Evolutionary conservation across 2,888 invertebrate genomes (phyloP).

Genomic region (Rhamnusium bicolor): DNA sequence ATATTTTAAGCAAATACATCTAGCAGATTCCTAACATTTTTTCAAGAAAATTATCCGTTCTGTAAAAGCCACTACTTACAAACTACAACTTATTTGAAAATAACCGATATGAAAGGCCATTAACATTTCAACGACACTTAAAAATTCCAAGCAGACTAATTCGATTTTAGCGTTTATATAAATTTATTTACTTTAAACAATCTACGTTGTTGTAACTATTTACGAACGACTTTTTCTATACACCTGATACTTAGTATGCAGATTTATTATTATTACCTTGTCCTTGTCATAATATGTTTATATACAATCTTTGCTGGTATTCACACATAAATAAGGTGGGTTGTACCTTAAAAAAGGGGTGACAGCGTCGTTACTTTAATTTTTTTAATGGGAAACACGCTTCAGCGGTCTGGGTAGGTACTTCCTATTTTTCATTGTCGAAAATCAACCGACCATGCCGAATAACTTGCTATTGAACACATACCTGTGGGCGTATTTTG

Average conservation of each 20-base stretch:
- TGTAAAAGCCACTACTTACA: too few species aligned
- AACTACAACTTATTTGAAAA: too few species aligned
- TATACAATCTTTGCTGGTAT: background rate
- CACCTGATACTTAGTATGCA: conserved; percentile 14
- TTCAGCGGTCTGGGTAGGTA: conserved; percentile 47
- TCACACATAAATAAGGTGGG: conserved; percentile 8
- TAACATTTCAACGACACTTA: too few species aligned
- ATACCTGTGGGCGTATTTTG: conserved; percentile 18
- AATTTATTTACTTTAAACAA: background rate
- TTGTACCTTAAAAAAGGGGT: conserved; percentile 7
- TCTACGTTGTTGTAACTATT: too few species aligned
- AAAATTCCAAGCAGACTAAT: too few species aligned
- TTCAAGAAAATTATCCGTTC: too few species aligned
- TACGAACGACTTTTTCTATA: conserved; percentile 7
- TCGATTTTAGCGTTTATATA: background rate
- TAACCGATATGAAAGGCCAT: too few species aligned
- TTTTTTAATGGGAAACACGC: conserved; percentile 48
- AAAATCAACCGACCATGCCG: conserved; percentile 49
- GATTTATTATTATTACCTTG: background rate
- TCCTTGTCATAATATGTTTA: conserved; percentile 18
- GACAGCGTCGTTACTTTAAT: conserved; percentile 29
- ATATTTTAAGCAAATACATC: too few species aligned
- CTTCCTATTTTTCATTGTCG: conserved; percentile 54
- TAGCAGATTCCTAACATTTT: too few species aligned
- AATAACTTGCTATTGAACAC: conserved; percentile 17